Base-by-base conservation (phyloP, 37 sponge, comb jelly and placozoan species). In the Chondrosia reniformis region DNA sequence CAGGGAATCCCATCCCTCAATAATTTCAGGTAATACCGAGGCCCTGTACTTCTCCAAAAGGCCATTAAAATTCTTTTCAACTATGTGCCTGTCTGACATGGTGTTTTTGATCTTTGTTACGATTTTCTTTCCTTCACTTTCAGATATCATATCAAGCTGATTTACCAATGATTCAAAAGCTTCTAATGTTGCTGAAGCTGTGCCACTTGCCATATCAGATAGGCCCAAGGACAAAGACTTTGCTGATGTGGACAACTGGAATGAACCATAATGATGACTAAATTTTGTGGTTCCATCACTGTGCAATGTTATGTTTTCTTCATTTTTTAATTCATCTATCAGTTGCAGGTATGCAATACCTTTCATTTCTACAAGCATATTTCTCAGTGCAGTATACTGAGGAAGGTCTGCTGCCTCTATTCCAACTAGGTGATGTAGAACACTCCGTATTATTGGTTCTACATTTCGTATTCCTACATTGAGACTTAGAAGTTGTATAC, bases 51-150 rank as follows among this genome's bases (percentile, higher is more conserved):
- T 67, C n/a, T 79, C 25, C 12, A 85, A 65, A 21, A 85, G 27
- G 15, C 79, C 1, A 46, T 83, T 83, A 39, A 83, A 76, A 13
- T 67, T 45, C 73, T 84, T 84, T 33, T 78, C 74, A 19, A 65
- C 85, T 57, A 45, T 21, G 55, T 82, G 79, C 2, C 79, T 24
- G 73, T 87, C 88, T 27, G 83, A 78, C 87, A 86, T 86, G 3
- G 87, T 86, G 38, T 81, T 82, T 38, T 81, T 81, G 21, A 87
- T 24, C 59, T 69, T 61, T 0, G 37, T 8, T 1, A 87, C 3
- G 46, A 78, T 78, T 37, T 57, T 78, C 13, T 32, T 45, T 10
- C 69, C 69, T 8, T 17, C 71, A 24, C 28, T 43, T 7, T 39
- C 21, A 22, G 37, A 27, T 36, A 24, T 8, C 21, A 5, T 6